phyloP scores from a whole-genome alignment of 1,140 invertebrate genomes.

The Nixonia krombeini region DNA sequence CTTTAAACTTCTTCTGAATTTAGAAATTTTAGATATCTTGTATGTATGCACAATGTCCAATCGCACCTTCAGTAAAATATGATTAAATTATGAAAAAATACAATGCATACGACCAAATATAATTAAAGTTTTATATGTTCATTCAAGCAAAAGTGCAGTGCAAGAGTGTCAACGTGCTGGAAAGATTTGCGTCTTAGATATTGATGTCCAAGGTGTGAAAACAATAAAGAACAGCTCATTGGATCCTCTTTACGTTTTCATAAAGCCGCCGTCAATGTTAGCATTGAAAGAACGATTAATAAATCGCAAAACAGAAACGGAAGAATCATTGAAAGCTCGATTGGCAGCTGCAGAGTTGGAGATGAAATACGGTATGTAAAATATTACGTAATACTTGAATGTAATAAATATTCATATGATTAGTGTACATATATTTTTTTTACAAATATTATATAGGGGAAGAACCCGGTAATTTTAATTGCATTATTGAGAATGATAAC shows the following conservation, averaged over 20 bases:
- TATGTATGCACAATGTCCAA: too few species aligned
- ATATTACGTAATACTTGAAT: too few species aligned
- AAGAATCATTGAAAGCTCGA: conserved; percentile 85
- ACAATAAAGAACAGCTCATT: conserved; percentile 89
- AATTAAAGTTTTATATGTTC: conserved; percentile 1
- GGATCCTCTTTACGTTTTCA: conserved; percentile 89
- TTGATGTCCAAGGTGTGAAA: conserved; percentile 97
- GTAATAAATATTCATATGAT: too few species aligned
- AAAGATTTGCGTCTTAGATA: conserved; percentile 94
- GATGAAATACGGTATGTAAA: conserved; percentile 83
- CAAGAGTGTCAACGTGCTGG: conserved; percentile 84
- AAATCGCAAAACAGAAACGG: conserved; percentile 89
- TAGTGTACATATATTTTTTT: too few species aligned
- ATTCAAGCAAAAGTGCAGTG: conserved; percentile 88
- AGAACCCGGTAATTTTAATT: conserved; percentile 88
- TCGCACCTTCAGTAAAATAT: background rate
- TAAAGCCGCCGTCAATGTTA: conserved; percentile 91
- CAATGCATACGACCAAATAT: too few species aligned
- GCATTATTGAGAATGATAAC: conserved; percentile 92
- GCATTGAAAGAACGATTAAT: conserved; percentile 85
- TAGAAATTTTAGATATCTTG: background rate
- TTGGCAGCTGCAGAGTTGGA: conserved; percentile 83
- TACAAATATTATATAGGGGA: conserved; percentile 74
- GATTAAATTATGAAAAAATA: background rate
- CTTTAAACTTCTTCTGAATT: background rate